A percentile compares a stretch with the other conserved stretches of the same genome.
These are phyloP conservation scores for Leptogaster cylindrica DNA, from an alignment of 2,888 invertebrate genomes.

Conservation along the genomic window DNA sequence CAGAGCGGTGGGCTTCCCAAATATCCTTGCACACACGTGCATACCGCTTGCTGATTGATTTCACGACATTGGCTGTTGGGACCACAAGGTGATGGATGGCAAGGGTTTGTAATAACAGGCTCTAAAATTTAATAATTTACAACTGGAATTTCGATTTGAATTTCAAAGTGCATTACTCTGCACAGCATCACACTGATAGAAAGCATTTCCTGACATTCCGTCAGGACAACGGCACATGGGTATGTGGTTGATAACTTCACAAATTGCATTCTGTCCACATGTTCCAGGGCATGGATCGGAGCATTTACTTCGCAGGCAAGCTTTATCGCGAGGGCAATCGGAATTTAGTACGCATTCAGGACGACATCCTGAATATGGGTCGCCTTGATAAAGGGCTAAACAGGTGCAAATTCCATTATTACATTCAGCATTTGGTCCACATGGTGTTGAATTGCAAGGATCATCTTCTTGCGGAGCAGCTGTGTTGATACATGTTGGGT, in stretches of 20 bases:
- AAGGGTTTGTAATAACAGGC: constrained; percentile 66
- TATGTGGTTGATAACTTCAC: constrained; percentile 78
- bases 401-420: constrained; percentile 74
- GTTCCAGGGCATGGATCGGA: constrained; percentile 75
- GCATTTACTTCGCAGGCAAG: constrained; percentile 78
- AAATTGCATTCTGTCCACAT: constrained; percentile 77
- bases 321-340: constrained; percentile 72
- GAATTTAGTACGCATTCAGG: constrained; percentile 80
- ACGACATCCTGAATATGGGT: constrained; percentile 75
- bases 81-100: constrained; percentile 75
- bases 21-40: constrained; percentile 70
- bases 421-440: constrained; percentile 76
- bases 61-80: constrained; percentile 74
- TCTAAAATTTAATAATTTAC: constrained; percentile 55
- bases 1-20: constrained; percentile 76
- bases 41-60: constrained; percentile 69
- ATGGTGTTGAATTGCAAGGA: constrained; percentile 79
- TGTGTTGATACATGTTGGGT: constrained; percentile 37
- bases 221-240: constrained; percentile 78
- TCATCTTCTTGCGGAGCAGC: constrained; percentile 59
- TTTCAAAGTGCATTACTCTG: constrained; percentile 55
- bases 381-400: constrained; percentile 73
- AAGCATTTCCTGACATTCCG: constrained; percentile 81
- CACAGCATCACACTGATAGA: constrained; percentile 67
- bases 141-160: no score